Conservation (phyloP, 1,140 invertebrate species). For the Aplysia californica region DNA sequence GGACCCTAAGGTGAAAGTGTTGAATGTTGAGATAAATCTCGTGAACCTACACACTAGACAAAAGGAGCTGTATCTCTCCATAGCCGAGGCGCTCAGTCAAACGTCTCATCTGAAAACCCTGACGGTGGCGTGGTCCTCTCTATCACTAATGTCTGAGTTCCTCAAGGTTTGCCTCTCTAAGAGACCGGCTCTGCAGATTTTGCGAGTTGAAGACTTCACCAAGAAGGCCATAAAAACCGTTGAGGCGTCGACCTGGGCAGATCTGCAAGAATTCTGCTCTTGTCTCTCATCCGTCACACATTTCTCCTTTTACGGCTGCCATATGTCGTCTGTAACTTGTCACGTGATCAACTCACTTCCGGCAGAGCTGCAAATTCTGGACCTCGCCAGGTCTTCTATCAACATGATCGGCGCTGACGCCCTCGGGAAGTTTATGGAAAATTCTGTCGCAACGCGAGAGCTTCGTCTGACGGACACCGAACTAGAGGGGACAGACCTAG, state of each 20-base stretch:
- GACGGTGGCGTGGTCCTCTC: conserved; percentile 40
- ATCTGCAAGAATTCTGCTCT: conserved; percentile 45
- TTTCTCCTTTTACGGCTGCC: conserved; percentile 39
- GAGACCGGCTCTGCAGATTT: conserved; percentile 28
- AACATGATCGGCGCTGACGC: conserved; percentile 49
- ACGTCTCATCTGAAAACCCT: conserved; percentile 26
- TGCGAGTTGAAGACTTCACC: conserved; percentile 29
- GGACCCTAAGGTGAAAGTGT: conserved; percentile 21
- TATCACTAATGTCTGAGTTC: conserved; percentile 43
- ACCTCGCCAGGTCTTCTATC: conserved; percentile 41
- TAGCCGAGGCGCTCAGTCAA: conserved; percentile 32
- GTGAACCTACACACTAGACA: conserved; percentile 36
- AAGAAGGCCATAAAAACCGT: background rate
- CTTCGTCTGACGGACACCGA: conserved; percentile 42
- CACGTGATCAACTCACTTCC: conserved; percentile 47
- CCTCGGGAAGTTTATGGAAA: conserved; percentile 41
- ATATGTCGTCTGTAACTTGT: conserved; percentile 39
- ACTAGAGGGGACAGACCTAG: conserved; percentile 41
- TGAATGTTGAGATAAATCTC: conserved; percentile 41
- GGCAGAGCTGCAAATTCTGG: conserved; percentile 34
- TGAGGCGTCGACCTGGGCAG: conserved; percentile 32
- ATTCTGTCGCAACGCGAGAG: conserved; percentile 23
- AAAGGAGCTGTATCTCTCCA: conserved; percentile 24
- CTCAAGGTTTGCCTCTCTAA: conserved; percentile 29
- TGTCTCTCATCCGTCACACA: conserved; percentile 39